Evolutionary conservation across 2,113 vertebrate species (phyloP), one percentile per base, ranked within the genome.

Genomic region (Corapipo altera): DNA sequence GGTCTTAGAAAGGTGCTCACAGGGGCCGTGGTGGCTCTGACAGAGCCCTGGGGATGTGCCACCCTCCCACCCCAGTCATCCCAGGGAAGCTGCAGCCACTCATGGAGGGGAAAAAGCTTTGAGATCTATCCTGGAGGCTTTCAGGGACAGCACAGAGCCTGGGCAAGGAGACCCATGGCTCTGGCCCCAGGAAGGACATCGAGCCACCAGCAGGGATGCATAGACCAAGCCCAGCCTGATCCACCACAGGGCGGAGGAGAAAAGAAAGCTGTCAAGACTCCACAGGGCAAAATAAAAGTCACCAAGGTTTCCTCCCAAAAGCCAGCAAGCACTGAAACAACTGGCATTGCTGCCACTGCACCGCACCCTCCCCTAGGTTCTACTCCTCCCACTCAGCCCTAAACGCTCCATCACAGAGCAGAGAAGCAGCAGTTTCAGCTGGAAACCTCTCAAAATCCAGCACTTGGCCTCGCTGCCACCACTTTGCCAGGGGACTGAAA

Each of bases 371-470:
- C 0, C 28, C 1, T 3, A 35, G 35, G 64, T 43, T 72, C 72
- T 48, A 75, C 65, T 87, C 24, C 77, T 57, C 66, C 79, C 0
- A 0, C 62, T 30, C 78, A 62, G 58, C 39, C 22, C 71, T 37
- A 26, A 17, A n/a, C 0, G 0, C 44, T 65, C 74, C 58, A n/a
- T 6, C 67, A 33, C 1, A 1, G 44, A 19, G 10, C 1, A 6
- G 51, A 71, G 48, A 92, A 76, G 54, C 23, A 26, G 15, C 2
- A 1, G 22, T 24, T 79, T 54, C 0, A 4, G n/a, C 57, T 89
- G 77, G 69, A 67, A 71, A 32, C 12, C 48, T 73, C 78, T 61
- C 0, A 0, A 26, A 67, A 15, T 43, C 75, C 75, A 66, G 37
- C 28, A 33, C 33, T 26, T 3, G 3, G 54, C 46, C 43, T 62